These are phyloP conservation scores for Sapajus apella DNA, from an alignment of 2,113 vertebrate species.

Conservation along the genomic window DNA sequence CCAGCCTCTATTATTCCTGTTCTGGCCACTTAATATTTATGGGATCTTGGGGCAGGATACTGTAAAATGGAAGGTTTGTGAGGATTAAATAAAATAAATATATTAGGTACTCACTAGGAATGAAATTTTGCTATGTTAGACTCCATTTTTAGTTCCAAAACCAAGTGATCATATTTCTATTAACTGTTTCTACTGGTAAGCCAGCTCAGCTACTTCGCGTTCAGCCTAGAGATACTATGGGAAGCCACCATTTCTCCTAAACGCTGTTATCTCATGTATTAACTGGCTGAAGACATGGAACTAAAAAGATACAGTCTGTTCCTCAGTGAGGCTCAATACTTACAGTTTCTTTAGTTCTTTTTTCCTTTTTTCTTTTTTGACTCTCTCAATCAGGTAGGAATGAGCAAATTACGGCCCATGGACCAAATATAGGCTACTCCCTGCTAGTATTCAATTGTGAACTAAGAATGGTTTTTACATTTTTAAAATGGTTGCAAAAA, in stretches of 20 bases:
- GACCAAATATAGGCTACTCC: neutral
- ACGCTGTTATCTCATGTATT: neutral
- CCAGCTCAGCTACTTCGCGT: neutral
- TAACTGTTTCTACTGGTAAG: neutral
- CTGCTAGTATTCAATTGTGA: neutral
- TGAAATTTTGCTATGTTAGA: neutral
- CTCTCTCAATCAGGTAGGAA: neutral
- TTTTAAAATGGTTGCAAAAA: neutral
- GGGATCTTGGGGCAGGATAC: neutral
- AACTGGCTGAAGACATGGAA: neutral
- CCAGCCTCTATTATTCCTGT: neutral
- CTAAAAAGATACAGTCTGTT: neutral
- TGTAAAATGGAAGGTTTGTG: neutral
- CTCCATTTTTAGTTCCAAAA: neutral
- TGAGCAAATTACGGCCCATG: neutral
- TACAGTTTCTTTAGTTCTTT: neutral
- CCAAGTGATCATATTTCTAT: neutral
- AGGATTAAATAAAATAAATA: neutral
- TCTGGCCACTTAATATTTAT: neutral
- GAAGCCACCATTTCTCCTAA: neutral
- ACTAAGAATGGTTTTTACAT: neutral
- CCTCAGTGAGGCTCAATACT: fast-evolving
- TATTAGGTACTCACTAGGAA: neutral
- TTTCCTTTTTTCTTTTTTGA: neutral
- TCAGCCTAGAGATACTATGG: neutral